Percentiles rank a stretch among this genome's conserved stretches.
Conservation (phyloP, 2,888 invertebrate species). For the Amblyjoppa fuscipennis region DNA sequence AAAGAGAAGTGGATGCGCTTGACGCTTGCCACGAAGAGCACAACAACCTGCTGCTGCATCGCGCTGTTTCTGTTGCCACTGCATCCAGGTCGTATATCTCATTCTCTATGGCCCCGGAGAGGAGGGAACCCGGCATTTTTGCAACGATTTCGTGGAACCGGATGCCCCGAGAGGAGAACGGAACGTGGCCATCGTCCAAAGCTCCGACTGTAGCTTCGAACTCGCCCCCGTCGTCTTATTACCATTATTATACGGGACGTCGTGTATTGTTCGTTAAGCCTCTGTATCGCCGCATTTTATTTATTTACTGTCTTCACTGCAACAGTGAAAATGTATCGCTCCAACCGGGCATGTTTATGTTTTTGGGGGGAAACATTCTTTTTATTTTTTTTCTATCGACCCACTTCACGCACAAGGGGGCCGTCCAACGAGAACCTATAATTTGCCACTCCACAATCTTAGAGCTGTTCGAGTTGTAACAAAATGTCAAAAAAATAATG, state of each 20-base stretch:
- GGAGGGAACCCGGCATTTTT: conserved; percentile 30
- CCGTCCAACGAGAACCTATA: neutral
- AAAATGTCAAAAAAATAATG: neutral
- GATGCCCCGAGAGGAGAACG: conserved; percentile 21
- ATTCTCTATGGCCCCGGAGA: conserved; percentile 14
- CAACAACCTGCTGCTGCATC: conserved; percentile 52
- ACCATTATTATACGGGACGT: conserved; percentile 3
- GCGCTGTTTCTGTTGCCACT: conserved; percentile 20
- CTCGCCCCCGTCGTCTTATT: neutral
- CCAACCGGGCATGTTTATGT: neutral
- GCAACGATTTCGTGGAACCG: conserved; percentile 36
- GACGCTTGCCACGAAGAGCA: conserved; percentile 33
- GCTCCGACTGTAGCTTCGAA: neutral
- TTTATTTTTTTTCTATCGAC: neutral
- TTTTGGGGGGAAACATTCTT: neutral
- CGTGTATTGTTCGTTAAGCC: conserved; percentile 18
- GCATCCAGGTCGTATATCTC: conserved; percentile 51
- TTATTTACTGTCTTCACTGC: neutral
- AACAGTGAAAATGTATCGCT: neutral
- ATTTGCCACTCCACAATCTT: neutral
- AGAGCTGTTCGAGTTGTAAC: neutral
- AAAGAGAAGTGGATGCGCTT: conserved; percentile 25
- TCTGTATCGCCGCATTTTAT: neutral
- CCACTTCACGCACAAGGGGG: neutral
- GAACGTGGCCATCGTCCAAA: neutral